These are phyloP conservation scores for Chloroceryle inda DNA, from an alignment of 2,797 vertebrate genomes.

Conservation along the genomic window DNA sequence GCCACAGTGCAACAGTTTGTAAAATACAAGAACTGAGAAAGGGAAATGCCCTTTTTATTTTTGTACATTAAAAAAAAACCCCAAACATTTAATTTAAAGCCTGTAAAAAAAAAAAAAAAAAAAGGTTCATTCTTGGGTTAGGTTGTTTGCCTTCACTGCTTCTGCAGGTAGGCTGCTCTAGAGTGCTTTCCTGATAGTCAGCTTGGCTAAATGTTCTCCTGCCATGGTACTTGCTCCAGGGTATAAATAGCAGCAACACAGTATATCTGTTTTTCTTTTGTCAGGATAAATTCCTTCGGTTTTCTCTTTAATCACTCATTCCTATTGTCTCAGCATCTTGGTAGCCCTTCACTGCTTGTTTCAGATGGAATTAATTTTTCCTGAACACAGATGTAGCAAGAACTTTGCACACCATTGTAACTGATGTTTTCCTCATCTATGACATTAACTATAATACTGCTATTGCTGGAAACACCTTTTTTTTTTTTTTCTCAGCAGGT, in stretches of 20 bases:
- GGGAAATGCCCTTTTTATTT: not conserved
- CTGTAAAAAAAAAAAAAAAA: not conserved
- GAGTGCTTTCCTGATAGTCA: not conserved
- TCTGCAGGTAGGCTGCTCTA: not conserved
- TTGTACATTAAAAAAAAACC: not conserved
- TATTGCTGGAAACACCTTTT: not conserved
- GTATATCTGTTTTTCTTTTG: not conserved
- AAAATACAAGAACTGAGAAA: not conserved
- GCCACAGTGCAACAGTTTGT: not conserved
- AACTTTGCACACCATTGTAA: not conserved
- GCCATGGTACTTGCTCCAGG: accelerated
- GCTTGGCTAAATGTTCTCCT: not conserved
- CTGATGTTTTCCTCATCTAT: not conserved
- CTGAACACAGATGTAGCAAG: not conserved
- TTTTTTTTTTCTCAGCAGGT: not conserved
- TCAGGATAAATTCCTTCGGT: not conserved
- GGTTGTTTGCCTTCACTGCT: not conserved
- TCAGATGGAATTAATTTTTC: not conserved
- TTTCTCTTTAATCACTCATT: not conserved
- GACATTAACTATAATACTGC: not conserved
- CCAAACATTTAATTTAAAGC: not conserved
- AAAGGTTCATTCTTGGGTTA: not conserved
- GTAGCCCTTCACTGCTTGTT: not conserved
- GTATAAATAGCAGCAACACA: not conserved
- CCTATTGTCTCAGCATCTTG: not conserved